Conservation (phyloP, 2,888 invertebrate species). For the Agonopterix heracliana region DNA sequence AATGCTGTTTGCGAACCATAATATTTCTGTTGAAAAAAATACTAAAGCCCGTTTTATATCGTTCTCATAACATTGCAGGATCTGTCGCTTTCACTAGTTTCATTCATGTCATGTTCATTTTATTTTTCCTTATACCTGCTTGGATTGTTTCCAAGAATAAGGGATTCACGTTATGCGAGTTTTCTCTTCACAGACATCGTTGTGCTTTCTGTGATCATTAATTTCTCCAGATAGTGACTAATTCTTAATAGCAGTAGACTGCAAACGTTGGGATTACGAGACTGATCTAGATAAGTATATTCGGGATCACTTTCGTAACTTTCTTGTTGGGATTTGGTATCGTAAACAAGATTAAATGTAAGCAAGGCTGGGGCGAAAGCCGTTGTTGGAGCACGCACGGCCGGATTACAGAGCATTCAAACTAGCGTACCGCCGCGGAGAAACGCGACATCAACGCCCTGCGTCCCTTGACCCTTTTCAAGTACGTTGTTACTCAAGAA, state of each 20-base stretch:
- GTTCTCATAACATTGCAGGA: no score
- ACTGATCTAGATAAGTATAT: slow-evolving; percentile 32
- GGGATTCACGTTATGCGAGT: no score
- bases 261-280: slow-evolving; percentile 17
- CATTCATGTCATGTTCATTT: no score
- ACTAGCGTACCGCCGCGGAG: not conserved
- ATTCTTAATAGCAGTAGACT: not conserved
- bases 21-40: no score
- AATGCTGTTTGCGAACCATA: not conserved
- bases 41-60: no score
- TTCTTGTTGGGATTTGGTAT: slow-evolving; percentile 46
- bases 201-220: no score
- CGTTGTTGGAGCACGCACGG: slow-evolving; percentile 26
- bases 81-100: no score
- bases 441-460: not conserved
- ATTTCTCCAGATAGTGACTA: not conserved
- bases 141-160: no score
- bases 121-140: no score
- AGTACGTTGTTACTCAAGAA: no score
- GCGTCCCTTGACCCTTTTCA: no score
- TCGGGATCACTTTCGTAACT: slow-evolving; percentile 37
- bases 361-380: slow-evolving; percentile 31
- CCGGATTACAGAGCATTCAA: slow-evolving; percentile 22
- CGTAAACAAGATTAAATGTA: slow-evolving; percentile 50
- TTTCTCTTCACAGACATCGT: no score